A percentile compares a stretch with the other conserved stretches of the same genome.
Conservation (phyloP, 2,797 vertebrate species). For the Distichodus sexfasciatus region DNA sequence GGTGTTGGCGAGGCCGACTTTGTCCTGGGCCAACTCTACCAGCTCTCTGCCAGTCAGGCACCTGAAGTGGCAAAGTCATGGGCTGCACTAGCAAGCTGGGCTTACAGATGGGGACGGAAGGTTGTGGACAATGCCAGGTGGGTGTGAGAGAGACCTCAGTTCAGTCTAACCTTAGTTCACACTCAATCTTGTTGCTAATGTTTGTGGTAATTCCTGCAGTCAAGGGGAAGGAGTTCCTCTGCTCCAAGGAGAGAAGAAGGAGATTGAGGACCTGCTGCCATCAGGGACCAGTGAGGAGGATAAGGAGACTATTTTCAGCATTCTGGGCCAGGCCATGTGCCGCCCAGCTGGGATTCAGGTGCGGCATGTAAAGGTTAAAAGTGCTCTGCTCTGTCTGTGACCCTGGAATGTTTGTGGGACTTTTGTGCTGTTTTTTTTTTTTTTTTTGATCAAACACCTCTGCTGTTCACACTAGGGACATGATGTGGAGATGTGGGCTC, state of each 20-base stretch:
- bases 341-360: constrained; percentile 96
- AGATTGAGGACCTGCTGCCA: constrained; percentile 90
- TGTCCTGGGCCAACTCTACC: constrained; percentile 93
- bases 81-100: constrained; percentile 96
- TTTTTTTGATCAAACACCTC: neutral
- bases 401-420: neutral
- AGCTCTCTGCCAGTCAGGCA: constrained; percentile 90
- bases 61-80: constrained; percentile 98
- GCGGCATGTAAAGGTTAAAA: neutral
- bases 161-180: neutral
- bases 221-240: constrained; percentile 96
- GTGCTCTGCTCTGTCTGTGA: neutral
- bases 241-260: constrained; percentile 86
- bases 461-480: too few species aligned
- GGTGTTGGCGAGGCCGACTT: constrained; percentile 98
- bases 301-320: constrained; percentile 89
- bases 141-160: constrained; percentile 37
- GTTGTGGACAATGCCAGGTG: constrained; percentile 98
- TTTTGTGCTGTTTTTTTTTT: neutral
- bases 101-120: constrained; percentile 97
- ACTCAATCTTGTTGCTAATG: neutral
- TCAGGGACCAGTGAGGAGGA: constrained; percentile 86
- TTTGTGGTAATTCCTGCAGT: constrained; percentile 49
- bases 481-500: too few species aligned
- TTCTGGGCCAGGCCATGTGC: constrained; percentile 97